These are phyloP conservation scores for Dendrocincla tyrannina DNA, from an alignment of 2,797 vertebrate genomes.

Conservation along the genomic window DNA sequence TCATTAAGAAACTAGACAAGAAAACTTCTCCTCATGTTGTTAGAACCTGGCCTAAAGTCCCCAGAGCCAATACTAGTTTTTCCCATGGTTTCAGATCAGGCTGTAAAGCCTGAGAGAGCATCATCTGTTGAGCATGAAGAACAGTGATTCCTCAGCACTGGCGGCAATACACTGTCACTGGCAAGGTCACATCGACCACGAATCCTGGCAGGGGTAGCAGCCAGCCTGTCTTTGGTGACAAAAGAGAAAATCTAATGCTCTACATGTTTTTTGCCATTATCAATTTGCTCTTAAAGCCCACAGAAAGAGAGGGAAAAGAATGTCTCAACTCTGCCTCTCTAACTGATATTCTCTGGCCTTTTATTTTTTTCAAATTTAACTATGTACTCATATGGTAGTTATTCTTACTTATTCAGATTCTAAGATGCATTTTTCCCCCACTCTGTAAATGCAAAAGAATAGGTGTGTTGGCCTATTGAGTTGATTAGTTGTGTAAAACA, in stretches of 20 bases:
- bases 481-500: not conserved
- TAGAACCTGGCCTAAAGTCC: not conserved
- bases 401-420: slow-evolving; percentile 7
- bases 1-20: not conserved
- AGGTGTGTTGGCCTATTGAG: not conserved
- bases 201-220: not conserved
- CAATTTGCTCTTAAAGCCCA: not conserved
- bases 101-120: not conserved
- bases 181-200: not conserved
- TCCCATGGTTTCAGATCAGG: not conserved
- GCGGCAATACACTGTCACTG: not conserved
- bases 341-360: not conserved
- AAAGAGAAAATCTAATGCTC: not conserved
- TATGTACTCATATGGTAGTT: not conserved
- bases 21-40: not conserved
- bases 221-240: not conserved
- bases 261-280: not conserved
- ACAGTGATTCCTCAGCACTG: not conserved
- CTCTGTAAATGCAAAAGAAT: not conserved
- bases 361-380: not conserved
- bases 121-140: not conserved
- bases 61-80: not conserved
- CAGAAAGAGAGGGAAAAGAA: not conserved
- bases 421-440: not conserved
- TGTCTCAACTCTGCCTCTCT: not conserved